Conservation (phyloP, 30 jellyfish, hydroid and myxozoan species). For the Turritopsis dohrnii region DNA sequence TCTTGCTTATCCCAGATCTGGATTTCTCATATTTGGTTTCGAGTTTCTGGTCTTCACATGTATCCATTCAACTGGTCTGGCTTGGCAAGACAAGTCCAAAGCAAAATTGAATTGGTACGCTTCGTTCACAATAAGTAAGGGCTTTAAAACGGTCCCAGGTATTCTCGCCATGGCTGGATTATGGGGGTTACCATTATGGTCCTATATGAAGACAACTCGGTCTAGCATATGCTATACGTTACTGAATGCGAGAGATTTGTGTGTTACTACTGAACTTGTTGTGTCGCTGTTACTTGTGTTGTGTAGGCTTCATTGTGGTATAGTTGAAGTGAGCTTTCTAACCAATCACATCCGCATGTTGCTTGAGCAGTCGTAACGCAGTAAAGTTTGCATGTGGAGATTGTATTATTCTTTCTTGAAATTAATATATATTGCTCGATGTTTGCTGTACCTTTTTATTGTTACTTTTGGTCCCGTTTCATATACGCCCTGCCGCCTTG, state of each 20-base stretch:
- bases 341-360: not conserved
- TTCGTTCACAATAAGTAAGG: constrained; percentile 15
- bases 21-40: constrained; percentile 44
- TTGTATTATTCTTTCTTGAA: no score
- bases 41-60: constrained; percentile 75
- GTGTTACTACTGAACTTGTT: not conserved
- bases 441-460: no score
- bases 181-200: constrained; percentile 31
- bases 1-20: constrained; percentile 40
- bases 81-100: constrained; percentile 45
- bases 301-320: not conserved
- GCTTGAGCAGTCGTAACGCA: not conserved
- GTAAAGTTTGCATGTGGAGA: not conserved
- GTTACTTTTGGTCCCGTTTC: no score
- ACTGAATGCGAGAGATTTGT: not conserved
- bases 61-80: constrained; percentile 55
- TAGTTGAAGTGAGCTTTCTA: not conserved
- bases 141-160: constrained; percentile 20
- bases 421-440: no score
- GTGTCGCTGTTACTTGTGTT: not conserved
- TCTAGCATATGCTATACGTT: not conserved
- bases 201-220: not conserved
- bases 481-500: no score
- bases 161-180: constrained; percentile 11
- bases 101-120: constrained; percentile 12